These are phyloP conservation scores for Cervus canadensis DNA, from an alignment of 2,113 vertebrate species.

Conservation along the genomic window DNA sequence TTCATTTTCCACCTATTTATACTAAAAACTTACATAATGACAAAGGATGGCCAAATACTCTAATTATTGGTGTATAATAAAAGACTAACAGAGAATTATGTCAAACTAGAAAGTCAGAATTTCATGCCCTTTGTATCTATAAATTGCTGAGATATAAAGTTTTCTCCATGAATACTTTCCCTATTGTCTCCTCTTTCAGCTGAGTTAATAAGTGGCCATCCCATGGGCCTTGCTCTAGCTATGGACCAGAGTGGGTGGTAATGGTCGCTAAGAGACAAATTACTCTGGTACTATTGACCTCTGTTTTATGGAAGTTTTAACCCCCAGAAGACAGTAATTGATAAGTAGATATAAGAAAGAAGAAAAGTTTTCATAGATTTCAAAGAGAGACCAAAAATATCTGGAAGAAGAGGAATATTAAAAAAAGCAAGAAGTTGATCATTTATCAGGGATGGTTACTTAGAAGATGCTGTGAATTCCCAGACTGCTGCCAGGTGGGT, in stretches of 20 bases:
- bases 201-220: neutral
- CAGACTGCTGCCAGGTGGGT: neutral
- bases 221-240: neutral
- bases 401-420: neutral
- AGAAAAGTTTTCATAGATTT: neutral
- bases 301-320: neutral
- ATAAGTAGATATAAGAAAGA: neutral
- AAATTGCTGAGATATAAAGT: neutral
- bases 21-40: neutral
- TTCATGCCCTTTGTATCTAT: neutral
- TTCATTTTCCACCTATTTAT: neutral
- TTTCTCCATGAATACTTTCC: neutral
- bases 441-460: fast-evolving
- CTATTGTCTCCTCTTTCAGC: neutral
- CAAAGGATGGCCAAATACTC: neutral
- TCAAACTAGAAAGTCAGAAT: neutral
- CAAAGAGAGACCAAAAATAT: neutral
- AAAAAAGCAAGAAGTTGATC: neutral
- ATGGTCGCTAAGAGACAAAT: neutral
- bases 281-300: neutral
- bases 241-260: neutral
- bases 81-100: neutral
- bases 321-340: neutral
- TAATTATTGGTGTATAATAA: neutral
- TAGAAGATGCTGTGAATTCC: neutral